phyloP scores from a whole-genome alignment of 2,888 invertebrate genomes.

The Drosophila helvetica region DNA sequence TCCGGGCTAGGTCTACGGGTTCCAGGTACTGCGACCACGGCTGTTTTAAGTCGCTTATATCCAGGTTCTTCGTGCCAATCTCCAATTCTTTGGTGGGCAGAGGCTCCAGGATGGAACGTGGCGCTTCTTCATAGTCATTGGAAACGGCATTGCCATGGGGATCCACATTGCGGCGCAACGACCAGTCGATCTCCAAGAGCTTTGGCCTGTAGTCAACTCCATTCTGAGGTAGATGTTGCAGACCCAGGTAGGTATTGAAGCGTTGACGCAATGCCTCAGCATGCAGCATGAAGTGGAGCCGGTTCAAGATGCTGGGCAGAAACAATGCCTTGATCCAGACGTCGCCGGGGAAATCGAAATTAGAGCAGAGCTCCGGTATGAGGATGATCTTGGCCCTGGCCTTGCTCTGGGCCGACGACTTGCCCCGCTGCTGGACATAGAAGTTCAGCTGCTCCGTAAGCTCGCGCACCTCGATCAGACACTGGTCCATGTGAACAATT shows the following conservation, averaged over 20 bases:
- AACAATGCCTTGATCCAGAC: conserved; percentile 94
- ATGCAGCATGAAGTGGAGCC: conserved; percentile 84
- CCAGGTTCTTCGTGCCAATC: conserved; percentile 29
- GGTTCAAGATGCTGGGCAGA: conserved; percentile 93
- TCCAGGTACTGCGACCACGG: conserved; percentile 84
- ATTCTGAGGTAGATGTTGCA: conserved; percentile 51
- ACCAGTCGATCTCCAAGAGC: conserved; percentile 76
- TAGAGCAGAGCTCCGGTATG: conserved; percentile 94
- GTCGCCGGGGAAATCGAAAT: conserved; percentile 88
- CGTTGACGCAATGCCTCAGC: conserved; percentile 83
- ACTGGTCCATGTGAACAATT: conserved; percentile 87
- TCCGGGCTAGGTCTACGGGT: conserved; percentile 88
- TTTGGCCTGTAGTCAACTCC: conserved; percentile 67
- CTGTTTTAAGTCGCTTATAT: conserved; percentile 52
- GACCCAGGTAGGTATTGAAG: conserved; percentile 73
- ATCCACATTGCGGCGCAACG: conserved; percentile 73
- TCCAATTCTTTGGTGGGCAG: conserved; percentile 63
- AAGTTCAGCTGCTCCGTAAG: conserved; percentile 82
- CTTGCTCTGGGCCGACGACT: conserved; percentile 78
- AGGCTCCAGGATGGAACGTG: conserved; percentile 68
- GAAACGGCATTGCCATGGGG: conserved; percentile 66
- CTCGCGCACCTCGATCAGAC: conserved; percentile 91
- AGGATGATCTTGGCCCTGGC: conserved; percentile 86
- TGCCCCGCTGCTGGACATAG: conserved; percentile 76
- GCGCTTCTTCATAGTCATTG: conserved; percentile 57